Evolutionary conservation across 2,113 vertebrate species (phyloP), one percentile per base, ranked within the genome.

Genomic region (Passer montanus): DNA sequence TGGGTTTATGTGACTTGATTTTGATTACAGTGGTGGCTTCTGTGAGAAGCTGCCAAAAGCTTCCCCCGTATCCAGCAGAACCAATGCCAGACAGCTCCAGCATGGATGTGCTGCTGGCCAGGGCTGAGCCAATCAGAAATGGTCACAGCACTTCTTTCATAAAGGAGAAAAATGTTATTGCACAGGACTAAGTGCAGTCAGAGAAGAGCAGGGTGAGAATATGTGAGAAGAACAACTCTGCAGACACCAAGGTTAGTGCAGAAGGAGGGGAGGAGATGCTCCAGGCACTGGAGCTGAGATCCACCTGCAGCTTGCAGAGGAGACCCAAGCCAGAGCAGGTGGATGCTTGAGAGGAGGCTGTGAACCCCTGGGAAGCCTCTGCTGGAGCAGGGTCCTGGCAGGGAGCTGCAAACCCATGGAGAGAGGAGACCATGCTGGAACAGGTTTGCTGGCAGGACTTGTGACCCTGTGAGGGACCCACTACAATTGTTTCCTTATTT

Each of bases 221-320:
- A 19, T 7, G 4, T 44, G 37, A 28, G 44, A n/a, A 15, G 26
- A 52, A 17, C 15, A 52, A 8, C 16, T 37, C 31, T 9, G 5
- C 23, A 44, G 52, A 15, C 22, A 37, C 3, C 31, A 15, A 59
- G 10, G 23, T 24, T 33, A 28, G 52, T 11, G 37, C 12, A 67
- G 67, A 43, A 79, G 50, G 35, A 64, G 21, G 5, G 13, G 9
- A 58, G 22, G 50, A 66, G 59, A 12, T 50, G 37, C 6, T 50
- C 10, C 37, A 44, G 44, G 10, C 22, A 27, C 12, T 23, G 20
- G 33, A 67, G 23, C 13, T 44, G 68, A 37, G 18, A 50, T 37
- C 28, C 8, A 17, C 7, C 15, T 73, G 27, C 11, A 43, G 17
- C 16, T 9, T 0, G 0, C 7, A 6, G 17, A 43, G 14, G 17